These are phyloP conservation scores for Anorthoa munda DNA, from an alignment of 2,888 invertebrate species.

Conservation along the genomic window DNA sequence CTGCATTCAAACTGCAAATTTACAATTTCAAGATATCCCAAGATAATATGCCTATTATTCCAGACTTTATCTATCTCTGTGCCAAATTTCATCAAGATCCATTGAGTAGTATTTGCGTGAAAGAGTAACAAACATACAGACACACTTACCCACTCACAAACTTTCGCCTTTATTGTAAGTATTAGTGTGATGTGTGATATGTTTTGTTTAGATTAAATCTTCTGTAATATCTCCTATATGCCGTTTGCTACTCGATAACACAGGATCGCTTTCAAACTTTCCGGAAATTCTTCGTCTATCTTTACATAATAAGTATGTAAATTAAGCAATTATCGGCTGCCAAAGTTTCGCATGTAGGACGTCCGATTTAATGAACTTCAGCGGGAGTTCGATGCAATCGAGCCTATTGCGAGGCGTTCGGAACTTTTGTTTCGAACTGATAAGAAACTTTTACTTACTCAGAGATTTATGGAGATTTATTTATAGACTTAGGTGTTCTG, in stretches of 20 bases:
- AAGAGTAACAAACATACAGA: too few species aligned
- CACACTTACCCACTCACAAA: too few species aligned
- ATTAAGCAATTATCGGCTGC: conserved; percentile 45
- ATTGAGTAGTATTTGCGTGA: too few species aligned
- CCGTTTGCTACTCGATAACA: neutral
- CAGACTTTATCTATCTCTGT: too few species aligned
- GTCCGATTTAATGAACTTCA: conserved; percentile 25
- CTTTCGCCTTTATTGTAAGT: too few species aligned
- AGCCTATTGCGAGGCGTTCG: conserved; percentile 21
- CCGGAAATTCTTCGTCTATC: conserved; percentile 12
- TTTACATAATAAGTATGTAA: conserved; percentile 41
- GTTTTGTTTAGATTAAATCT: too few species aligned
- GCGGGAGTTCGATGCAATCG: conserved; percentile 10
- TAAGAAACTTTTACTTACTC: conserved; percentile 17
- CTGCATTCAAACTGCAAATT: too few species aligned
- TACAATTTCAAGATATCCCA: too few species aligned
- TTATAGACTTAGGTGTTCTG: conserved; percentile 5
- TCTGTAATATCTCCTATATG: neutral
- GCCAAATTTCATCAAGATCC: too few species aligned
- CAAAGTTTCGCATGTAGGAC: conserved; percentile 29
- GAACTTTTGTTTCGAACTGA: conserved; percentile 43
- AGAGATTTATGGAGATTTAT: conserved; percentile 13
- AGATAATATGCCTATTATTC: too few species aligned
- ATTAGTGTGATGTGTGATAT: too few species aligned
- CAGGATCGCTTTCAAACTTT: conserved; percentile 31